Percentiles rank a stretch among this genome's conserved stretches.
These are phyloP conservation scores for Phaethon lepturus DNA, from an alignment of 2,113 vertebrate species.

Conservation along the genomic window DNA sequence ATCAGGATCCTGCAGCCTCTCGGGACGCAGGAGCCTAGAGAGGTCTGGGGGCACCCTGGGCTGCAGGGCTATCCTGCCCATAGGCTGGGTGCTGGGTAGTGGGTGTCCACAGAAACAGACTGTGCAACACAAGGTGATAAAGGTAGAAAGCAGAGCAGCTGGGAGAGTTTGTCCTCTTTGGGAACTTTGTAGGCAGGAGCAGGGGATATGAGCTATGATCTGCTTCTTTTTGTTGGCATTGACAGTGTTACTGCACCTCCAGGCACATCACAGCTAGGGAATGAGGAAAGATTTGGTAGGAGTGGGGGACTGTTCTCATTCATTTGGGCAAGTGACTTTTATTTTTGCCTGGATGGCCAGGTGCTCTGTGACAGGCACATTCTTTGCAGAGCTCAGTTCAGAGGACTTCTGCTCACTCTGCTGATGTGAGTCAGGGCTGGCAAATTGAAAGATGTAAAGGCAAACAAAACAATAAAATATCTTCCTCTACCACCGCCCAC, in stretches of 20 bases:
- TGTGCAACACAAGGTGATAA: background rate
- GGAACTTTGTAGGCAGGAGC: background rate
- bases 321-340: background rate
- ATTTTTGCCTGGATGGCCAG: background rate
- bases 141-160: background rate
- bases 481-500: background rate
- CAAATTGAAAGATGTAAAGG: background rate
- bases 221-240: background rate
- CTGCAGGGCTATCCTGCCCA: background rate
- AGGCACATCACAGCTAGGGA: background rate
- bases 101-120: background rate
- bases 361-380: background rate
- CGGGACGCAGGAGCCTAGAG: background rate
- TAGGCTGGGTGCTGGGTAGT: background rate
- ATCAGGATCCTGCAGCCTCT: background rate
- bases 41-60: background rate
- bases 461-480: background rate
- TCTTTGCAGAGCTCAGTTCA: background rate
- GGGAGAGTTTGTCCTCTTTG: background rate
- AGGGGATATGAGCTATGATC: accelerated
- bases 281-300: background rate
- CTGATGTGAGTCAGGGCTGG: background rate
- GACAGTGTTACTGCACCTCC: background rate
- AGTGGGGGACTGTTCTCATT: accelerated
- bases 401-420: background rate